Evolutionary conservation across 2,113 vertebrate genomes (phyloP).

Genomic region (Clarias magur): DNA sequence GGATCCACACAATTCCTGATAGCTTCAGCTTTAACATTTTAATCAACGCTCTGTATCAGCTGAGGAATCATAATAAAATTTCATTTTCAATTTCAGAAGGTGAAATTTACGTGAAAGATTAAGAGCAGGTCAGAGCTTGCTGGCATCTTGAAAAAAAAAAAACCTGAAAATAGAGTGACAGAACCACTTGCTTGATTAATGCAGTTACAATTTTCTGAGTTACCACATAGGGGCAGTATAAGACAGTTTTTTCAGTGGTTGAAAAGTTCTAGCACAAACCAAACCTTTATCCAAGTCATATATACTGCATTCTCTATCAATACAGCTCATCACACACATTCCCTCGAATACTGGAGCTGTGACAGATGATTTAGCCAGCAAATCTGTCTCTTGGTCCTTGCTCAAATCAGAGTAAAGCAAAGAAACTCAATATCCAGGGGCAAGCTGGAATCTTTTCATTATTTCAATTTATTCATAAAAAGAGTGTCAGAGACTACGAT

Average conservation of each 20-base stretch:
- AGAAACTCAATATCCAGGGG: neutral
- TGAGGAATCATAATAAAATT: neutral
- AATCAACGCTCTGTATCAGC: neutral
- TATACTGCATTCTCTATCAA: neutral
- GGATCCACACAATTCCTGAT: neutral
- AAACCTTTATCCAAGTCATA: neutral
- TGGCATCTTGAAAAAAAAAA: neutral
- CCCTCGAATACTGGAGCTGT: neutral
- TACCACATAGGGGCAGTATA: conserved; percentile 47
- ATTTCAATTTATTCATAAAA: neutral
- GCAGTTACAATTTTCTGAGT: neutral
- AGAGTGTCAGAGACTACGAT: neutral
- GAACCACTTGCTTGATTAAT: neutral
- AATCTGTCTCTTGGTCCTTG: conserved; percentile 1
- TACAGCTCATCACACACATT: neutral
- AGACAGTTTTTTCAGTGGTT: neutral
- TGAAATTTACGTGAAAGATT: neutral
- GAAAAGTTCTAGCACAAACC: neutral
- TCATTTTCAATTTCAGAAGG: neutral
- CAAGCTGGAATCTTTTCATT: neutral
- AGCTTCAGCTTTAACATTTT: neutral
- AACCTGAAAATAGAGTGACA: neutral
- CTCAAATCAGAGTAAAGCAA: conserved; percentile 1
- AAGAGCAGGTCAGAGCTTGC: neutral
- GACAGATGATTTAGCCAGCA: neutral